Base-by-base conservation (phyloP, 2,888 invertebrate species). In the Mythimna ferrago region DNA sequence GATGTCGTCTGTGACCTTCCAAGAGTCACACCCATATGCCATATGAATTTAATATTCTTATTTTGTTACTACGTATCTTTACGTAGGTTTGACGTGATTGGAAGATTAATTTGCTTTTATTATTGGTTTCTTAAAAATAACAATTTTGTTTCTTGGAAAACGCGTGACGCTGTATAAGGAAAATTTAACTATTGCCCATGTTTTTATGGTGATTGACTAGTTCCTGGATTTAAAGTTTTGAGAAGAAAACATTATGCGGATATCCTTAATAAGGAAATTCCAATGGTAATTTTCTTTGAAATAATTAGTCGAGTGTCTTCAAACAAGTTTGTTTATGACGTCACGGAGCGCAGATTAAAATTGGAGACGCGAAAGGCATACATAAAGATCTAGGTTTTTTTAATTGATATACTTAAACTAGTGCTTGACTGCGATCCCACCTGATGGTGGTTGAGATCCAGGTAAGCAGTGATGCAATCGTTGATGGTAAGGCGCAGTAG, bases 41-140 rank as follows among this genome's bases (percentile, higher is more conserved):
- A 67, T 81, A 14, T 44, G 82, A 73, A 68, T 54, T 76, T 79
- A 78, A 81, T 87, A 80, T 86, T 75, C 74, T 76, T 73, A 66
- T 83, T 83, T 80, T 85, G 82, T 85, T 87, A 66, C 82, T 66
- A 85, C 61, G 82, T 66, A 58, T 65, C 1, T 65, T n/a, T 66
- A 54, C 58, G 80, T 83, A 16, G 76, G 81, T 16, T 71, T 80
- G 61, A 32, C 48, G 61, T 60, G 54, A 54, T 66, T 63, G 48
- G 53, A 41, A 21, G 19, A 51, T 69, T 53, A 53, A 64, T 78
- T 54, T 77, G 14, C n/a, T 54, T 66, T 66, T 71, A 51, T 73
- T 58, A 76, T 63, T 71, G 61, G 26, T 70, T 56, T 73, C 6
- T 7, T 48, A 3, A 64, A 48, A 10, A 19, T 2, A 66, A 66